These are phyloP conservation scores for Apostichopus leukothele DNA, from an alignment of 53 echinoderm and acorn worm species.

Conservation along the genomic window DNA sequence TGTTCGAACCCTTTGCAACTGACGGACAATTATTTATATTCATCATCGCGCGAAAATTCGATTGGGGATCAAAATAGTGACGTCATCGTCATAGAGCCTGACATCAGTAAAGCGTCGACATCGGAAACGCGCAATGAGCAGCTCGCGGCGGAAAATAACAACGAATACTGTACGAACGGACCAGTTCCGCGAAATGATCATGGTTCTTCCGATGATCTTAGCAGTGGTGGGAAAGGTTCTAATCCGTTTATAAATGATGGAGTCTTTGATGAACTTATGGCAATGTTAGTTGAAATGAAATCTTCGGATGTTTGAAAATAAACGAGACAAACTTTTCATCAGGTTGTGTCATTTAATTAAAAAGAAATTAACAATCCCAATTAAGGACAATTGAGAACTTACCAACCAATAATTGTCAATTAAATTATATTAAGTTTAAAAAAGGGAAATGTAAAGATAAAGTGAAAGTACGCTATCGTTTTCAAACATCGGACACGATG, in stretches of 20 bases:
- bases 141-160: background rate
- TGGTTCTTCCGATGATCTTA: background rate
- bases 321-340: background rate
- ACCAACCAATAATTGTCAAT: no score
- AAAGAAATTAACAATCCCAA: no score
- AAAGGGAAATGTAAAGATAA: no score
- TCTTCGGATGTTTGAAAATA: conserved; percentile 29
- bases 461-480: no score
- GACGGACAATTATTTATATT: conserved; percentile 32
- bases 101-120: background rate
- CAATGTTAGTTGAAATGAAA: conserved; percentile 37
- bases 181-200: conserved; percentile 5
- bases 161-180: background rate
- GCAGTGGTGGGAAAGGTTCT: background rate
- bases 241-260: conserved; percentile 13
- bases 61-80: conserved; percentile 29
- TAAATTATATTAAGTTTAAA: no score
- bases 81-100: background rate
- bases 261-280: conserved; percentile 33
- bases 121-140: background rate
- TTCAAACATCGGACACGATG: no score
- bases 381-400: no score
- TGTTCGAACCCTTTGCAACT: conserved; percentile 21
- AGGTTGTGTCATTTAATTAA: no score
- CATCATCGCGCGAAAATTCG: conserved; percentile 30